Percentiles rank a stretch among this genome's conserved stretches.
Evolutionary conservation across 2,113 vertebrate genomes (phyloP).

Genomic region (Dipodomys ordii): DNA sequence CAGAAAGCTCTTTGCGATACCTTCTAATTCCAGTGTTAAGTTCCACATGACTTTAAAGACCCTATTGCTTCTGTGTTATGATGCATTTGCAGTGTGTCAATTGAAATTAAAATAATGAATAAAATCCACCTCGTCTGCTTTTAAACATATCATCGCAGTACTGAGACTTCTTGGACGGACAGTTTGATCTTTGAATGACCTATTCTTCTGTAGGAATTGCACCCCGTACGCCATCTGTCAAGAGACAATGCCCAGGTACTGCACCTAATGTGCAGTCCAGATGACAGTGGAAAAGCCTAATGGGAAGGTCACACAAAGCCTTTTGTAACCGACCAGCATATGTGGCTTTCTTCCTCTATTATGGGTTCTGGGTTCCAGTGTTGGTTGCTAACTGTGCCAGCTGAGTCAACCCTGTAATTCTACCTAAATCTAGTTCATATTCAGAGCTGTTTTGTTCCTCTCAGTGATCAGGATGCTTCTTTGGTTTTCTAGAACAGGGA

Average conservation of each 20-base stretch:
- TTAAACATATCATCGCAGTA: neutral
- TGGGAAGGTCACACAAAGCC: no score
- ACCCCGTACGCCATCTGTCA: no score
- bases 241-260: neutral
- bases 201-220: no score
- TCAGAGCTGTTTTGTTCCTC: neutral
- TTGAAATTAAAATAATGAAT: no score
- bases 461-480: neutral
- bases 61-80: no score
- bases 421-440: neutral
- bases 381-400: neutral
- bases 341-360: neutral
- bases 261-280: neutral
- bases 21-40: no score
- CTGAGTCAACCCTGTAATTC: neutral
- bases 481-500: neutral
- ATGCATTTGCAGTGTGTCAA: no score
- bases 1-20: no score
- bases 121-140: neutral
- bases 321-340: neutral
- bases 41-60: no score
- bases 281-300: neutral
- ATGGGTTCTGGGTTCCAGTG: neutral
- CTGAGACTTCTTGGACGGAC: neutral
- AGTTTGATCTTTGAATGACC: neutral